Percentiles rank a stretch among this genome's conserved stretches.
These are phyloP conservation scores for Orchesella cincta DNA, from an alignment of 1,140 invertebrate genomes.

Conservation along the genomic window DNA sequence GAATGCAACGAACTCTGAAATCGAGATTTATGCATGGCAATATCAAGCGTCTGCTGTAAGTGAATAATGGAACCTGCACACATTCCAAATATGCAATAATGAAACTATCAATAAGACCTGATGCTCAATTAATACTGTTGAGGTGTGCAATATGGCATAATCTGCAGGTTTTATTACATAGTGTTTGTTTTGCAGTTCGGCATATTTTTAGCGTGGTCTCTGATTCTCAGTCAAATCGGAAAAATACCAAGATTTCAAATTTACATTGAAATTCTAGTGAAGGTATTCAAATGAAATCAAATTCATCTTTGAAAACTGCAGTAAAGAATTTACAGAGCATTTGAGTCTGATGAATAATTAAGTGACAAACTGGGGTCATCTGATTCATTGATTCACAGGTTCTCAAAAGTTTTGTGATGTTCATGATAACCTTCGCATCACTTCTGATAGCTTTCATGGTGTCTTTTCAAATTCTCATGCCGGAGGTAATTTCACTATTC, in stretches of 20 bases:
- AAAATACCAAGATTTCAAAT: conserved; percentile 43
- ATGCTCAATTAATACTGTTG: too few species aligned
- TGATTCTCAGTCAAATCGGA: conserved; percentile 45
- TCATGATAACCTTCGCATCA: conserved; percentile 40
- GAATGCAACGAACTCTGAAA: not conserved
- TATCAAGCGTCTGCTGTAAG: conserved; percentile 43
- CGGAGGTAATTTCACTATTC: conserved; percentile 29
- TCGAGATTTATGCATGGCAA: conserved; percentile 32
- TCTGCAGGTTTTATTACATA: too few species aligned
- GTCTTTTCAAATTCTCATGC: conserved; percentile 38
- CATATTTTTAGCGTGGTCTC: conserved; percentile 43
- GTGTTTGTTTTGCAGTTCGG: conserved; percentile 28
- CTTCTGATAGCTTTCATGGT: conserved; percentile 41
- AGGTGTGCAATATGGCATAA: too few species aligned
- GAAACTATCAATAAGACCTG: not conserved
- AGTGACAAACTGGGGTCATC: not conserved
- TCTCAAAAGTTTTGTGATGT: conserved; percentile 42
- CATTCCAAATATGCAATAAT: not conserved
- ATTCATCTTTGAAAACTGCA: not conserved
- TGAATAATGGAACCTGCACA: not conserved
- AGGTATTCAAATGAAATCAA: conserved; percentile 16
- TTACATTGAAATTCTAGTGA: conserved; percentile 46
- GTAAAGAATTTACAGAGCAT: not conserved
- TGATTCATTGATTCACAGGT: conserved; percentile 30
- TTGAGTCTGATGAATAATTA: not conserved